Percentiles rank a stretch among this genome's conserved stretches.
These are phyloP conservation scores for Ptilonorhynchus violaceus DNA, from an alignment of 2,113 vertebrate genomes.

Conservation along the genomic window DNA sequence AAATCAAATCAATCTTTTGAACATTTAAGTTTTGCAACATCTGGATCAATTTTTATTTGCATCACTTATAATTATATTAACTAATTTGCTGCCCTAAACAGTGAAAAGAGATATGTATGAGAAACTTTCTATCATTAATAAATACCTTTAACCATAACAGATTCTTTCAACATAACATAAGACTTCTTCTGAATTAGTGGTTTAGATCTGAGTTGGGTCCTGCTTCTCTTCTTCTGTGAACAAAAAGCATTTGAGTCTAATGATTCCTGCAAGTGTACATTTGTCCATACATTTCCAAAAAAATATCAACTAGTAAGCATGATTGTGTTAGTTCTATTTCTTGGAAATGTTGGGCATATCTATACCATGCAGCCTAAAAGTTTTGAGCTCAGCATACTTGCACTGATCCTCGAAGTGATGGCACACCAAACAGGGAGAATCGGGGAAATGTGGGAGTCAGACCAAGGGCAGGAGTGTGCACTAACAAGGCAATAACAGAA, in stretches of 20 bases:
- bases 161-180: not conserved
- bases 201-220: not conserved
- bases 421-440: not conserved
- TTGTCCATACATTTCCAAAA: not conserved
- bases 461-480: not conserved
- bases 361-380: not conserved
- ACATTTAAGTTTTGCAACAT: not conserved
- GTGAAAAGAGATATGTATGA: not conserved
- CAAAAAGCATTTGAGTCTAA: not conserved
- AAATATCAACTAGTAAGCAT: not conserved
- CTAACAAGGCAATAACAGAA: not conserved
- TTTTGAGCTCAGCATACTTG: not conserved
- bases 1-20: not conserved
- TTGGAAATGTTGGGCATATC: not conserved
- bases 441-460: fast-evolving
- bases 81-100: not conserved
- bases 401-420: not conserved
- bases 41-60: not conserved
- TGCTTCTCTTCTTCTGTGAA: not conserved
- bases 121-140: not conserved
- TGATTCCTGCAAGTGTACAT: not conserved
- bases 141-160: not conserved
- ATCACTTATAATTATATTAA: not conserved
- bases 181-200: not conserved
- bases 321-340: not conserved